phyloP scores from a whole-genome alignment of 37 sponge, comb jelly and placozoan species.

The Axinella damicornis region DNA sequence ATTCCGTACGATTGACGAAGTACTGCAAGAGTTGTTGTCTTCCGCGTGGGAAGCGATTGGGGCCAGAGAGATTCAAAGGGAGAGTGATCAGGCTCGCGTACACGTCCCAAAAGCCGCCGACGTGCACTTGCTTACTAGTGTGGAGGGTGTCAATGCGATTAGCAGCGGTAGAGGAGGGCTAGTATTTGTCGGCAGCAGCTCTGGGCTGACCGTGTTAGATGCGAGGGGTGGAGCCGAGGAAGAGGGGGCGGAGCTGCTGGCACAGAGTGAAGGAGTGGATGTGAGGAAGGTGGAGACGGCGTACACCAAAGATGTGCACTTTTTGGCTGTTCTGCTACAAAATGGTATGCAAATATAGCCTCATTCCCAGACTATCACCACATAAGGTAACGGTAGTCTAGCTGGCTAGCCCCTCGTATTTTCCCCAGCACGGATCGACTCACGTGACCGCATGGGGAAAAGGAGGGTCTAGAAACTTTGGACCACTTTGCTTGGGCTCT shows the following conservation, averaged over 20 bases:
- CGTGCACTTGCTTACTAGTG: no score
- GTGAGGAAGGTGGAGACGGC: background rate
- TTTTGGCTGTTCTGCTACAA: background rate
- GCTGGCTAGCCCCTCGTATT: no score
- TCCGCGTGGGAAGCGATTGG: constrained; percentile 42
- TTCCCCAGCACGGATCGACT: no score
- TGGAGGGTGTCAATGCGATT: background rate
- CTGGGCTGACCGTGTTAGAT: background rate
- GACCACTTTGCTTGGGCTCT: no score
- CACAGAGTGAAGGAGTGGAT: background rate
- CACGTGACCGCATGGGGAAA: no score
- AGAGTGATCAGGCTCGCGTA: constrained; percentile 28
- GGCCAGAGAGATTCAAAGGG: constrained; percentile 2
- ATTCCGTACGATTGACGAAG: constrained; percentile 53
- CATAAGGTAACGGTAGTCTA: no score
- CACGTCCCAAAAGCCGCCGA: constrained; percentile 9
- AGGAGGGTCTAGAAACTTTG: no score
- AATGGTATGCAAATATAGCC: background rate
- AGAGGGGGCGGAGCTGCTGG: background rate
- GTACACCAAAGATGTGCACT: background rate
- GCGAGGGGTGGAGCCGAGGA: background rate
- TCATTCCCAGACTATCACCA: no score
- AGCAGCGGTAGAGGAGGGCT: background rate
- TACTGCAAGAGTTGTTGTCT: constrained; percentile 57
- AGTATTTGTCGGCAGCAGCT: background rate